Conservation (phyloP, 1,140 invertebrate species). For the Holcopasites calliopsidis region DNA sequence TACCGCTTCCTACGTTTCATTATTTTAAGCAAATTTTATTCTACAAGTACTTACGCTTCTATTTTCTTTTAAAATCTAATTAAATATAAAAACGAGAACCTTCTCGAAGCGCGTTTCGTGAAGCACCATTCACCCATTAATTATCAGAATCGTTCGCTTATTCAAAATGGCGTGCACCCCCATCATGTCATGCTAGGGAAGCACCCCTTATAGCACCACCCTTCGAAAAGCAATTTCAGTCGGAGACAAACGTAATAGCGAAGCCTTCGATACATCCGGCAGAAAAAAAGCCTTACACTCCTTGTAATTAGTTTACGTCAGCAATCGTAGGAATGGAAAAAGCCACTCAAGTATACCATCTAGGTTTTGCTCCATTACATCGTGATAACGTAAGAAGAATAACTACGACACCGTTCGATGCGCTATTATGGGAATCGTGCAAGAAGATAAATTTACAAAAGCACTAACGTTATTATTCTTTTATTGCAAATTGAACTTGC, state of each 20-base stretch:
- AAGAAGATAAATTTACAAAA: too few relatives aligned
- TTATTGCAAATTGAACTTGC: too few relatives aligned
- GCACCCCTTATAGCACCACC: neutral
- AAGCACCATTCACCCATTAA: neutral
- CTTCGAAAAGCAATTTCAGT: neutral
- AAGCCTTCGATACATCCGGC: neutral
- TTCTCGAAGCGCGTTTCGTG: neutral
- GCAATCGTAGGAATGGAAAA: too few relatives aligned
- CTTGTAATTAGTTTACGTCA: neutral
- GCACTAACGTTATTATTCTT: too few relatives aligned
- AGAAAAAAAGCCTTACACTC: neutral
- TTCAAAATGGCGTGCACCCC: slow-evolving; percentile 37
- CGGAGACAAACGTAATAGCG: neutral
- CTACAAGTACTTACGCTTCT: too few relatives aligned
- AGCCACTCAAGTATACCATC: neutral
- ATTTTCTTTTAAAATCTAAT: too few relatives aligned
- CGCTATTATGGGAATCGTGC: neutral
- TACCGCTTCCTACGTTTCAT: too few relatives aligned
- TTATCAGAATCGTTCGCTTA: neutral
- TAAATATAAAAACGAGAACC: neutral
- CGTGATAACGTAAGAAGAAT: neutral
- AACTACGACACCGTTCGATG: neutral
- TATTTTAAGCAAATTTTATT: too few relatives aligned
- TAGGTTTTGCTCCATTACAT: too few relatives aligned
- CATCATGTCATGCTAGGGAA: neutral